Base-by-base conservation (phyloP, 2,797 vertebrate species). In the Falco novaeseelandiae region DNA sequence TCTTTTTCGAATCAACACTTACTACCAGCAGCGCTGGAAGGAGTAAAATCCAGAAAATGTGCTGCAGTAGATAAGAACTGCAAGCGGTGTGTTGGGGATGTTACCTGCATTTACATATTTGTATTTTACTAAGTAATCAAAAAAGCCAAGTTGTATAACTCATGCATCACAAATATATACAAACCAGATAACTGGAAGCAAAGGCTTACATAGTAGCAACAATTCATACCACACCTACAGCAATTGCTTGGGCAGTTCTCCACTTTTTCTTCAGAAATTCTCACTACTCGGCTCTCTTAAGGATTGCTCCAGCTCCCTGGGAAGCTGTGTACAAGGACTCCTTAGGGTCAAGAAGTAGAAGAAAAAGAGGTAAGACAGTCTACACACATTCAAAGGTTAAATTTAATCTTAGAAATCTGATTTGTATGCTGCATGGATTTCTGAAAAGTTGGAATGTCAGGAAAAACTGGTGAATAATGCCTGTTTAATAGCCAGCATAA, bases 91-190 rank as follows among this genome's bases (percentile, higher is more conserved):
- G 15, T 5, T 80, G 15, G 12, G 88, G 61, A 69, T 67, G 62
- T 65, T 78, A 93, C 74, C 88, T 93, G 81, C n/a, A 63, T 96
- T 94, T 89, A 84, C 66, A 85, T 90, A 92, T 89, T 87, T 90
- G 52, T 83, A 71, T 73, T 94, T 92, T 93, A 89, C 78, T 91
- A 94, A 94, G 81, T 51, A 85, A 92, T 71, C 15, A 11, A 87
- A 94, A 90, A 26, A 95, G 44, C 54, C 9, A 8, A 85, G 8
- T 15, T 92, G 67, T 46, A 12, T 58, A 89, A 94, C 49, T 80
- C 55, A 34, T 54, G 52, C 77, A 73, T n/a, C 34, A 17, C 89
- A 87, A 95, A 93, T 48, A 92, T 92, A 90, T 25, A 92, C 65
- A 90, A 92, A 67, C 40, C n/a, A 87, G 74, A 80, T 17, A 90